Conservation (phyloP, 2,113 vertebrate species). For the Perca flavescens region DNA sequence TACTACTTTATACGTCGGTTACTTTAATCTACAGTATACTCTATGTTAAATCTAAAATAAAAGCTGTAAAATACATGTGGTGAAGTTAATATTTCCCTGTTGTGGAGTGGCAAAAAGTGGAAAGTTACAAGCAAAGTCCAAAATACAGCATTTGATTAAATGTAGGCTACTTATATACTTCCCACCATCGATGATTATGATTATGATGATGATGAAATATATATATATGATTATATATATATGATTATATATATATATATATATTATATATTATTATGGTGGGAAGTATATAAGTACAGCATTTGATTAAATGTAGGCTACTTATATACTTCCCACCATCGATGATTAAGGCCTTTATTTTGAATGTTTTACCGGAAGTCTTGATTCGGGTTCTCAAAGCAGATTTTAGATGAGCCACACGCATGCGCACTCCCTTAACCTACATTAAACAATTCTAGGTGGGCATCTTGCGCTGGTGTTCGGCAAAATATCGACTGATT, state of each 20-base stretch:
- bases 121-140: neutral
- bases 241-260: too few relatives aligned
- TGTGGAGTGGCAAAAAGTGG: neutral
- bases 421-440: conserved; percentile 67
- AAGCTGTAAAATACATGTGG: neutral
- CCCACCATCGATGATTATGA: neutral
- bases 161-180: neutral
- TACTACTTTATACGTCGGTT: neutral
- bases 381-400: conserved; percentile 4
- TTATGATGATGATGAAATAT: too few relatives aligned
- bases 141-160: neutral
- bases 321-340: too few relatives aligned
- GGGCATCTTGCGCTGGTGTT: conserved; percentile 51
- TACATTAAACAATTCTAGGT: conserved; percentile 46
- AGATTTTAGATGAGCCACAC: neutral
- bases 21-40: neutral
- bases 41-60: neutral
- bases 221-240: too few relatives aligned
- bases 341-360: conserved; percentile 50
- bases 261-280: too few relatives aligned
- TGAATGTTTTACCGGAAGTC: conserved; percentile 42
- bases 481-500: conserved; percentile 56
- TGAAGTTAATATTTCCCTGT: neutral
- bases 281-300: too few relatives aligned
- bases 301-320: too few relatives aligned